Conservation (phyloP, 2,888 invertebrate genomes). For the Mantis religiosa region DNA sequence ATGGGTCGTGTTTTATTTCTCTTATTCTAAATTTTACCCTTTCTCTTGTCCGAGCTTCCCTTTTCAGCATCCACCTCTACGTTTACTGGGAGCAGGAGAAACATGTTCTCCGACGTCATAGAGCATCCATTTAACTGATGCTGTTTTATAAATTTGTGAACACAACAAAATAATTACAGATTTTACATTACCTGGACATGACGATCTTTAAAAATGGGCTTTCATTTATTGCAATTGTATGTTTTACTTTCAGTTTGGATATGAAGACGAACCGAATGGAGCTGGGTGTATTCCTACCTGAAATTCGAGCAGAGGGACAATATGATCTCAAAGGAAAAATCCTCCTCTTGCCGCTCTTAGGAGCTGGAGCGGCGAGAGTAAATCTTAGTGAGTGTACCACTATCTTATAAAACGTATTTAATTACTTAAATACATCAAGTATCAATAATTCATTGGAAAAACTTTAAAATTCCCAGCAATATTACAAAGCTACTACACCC, state of each 20-base stretch:
- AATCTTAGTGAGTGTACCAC: constrained; percentile 41
- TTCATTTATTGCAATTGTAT: not conserved
- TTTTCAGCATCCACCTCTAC: no score
- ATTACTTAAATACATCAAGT: no score
- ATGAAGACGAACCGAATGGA: constrained; percentile 48
- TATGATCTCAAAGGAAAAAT: constrained; percentile 59
- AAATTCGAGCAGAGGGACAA: constrained; percentile 52
- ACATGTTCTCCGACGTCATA: no score
- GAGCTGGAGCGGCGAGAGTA: constrained; percentile 51
- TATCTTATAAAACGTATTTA: not conserved
- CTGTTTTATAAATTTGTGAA: no score
- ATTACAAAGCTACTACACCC: no score
- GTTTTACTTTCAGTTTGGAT: constrained; percentile 45
- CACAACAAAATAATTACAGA: not conserved
- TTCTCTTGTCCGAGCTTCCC: no score
- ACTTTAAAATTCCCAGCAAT: no score
- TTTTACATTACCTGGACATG: not conserved
- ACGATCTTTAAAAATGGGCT: not conserved
- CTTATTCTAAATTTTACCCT: no score
- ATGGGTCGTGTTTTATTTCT: no score
- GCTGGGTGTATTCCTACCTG: constrained; percentile 54
- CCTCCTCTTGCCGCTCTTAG: constrained; percentile 54
- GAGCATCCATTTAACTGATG: no score
- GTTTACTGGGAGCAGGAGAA: no score
- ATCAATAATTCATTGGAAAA: no score